Evolutionary conservation across 2,888 invertebrate species (phyloP), one percentile per base, ranked within the genome.

Genomic region (Philaethria dido): DNA sequence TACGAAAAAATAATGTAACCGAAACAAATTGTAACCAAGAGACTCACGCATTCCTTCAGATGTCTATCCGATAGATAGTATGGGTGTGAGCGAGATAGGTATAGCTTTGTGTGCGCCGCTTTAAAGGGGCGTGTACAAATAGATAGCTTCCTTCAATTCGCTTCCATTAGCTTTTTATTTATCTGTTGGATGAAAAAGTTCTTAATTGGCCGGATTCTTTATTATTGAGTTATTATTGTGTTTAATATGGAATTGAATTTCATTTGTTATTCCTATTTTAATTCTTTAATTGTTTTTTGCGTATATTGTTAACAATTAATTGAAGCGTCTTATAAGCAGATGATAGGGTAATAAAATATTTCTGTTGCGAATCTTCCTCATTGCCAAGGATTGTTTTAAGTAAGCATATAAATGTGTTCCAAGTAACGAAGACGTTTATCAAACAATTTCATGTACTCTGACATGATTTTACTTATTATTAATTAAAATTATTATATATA

Each of bases 91-190:
- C 70, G 81, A 71, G 85, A 85, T 65, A 52, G 76, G 3, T 72
- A 72, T 80, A 78, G 65, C 60, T 78, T 72, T 69, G 73, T 76
- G 67, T 70, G 67, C 75, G 70, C 77, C 75, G 72, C 73, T 75
- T 72, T 76, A 75, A 70, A 69, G 77, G 86, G 91, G 91, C 91
- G 91, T 87, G 87, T 77, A 84, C 81, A 77, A 83, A 88, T 91
- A 91, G 91, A 91, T 81, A 89, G 86, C 78, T 83, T 77, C 74
- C 75, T 73, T 75, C 77, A 78, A 81, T 81, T 82, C 80, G 80
- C 83, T 82, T 83, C 77, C 75, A 85, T 83, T 80, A 79, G 77
- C 78, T 84, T 75, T 76, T 77, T 76, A 75, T 77, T 75, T 74
- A 68, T 75, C 73, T 68, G 69, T 73, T 77, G 77, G 76, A 69